Evolutionary conservation across 1,140 invertebrate species (phyloP).

Genomic region (Zaprionus kolodkinae): DNA sequence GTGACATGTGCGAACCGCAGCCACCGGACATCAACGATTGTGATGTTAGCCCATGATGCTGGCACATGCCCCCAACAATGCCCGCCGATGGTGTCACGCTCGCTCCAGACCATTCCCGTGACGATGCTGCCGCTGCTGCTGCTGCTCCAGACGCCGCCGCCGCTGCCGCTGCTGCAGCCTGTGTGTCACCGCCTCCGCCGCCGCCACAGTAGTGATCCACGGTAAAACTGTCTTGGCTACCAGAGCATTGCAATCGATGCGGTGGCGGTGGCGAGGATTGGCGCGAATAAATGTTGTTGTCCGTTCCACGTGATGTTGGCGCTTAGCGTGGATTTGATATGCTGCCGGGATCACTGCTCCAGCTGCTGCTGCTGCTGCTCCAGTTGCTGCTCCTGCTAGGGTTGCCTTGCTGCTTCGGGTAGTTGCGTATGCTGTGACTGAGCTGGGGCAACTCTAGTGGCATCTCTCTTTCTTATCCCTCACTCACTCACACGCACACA

Average conservation of each 20-base stretch:
- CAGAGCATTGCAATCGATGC: conserved; percentile 84
- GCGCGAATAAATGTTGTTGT: conserved; percentile 83
- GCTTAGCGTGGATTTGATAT: conserved; percentile 61
- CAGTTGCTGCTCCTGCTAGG: conserved; percentile 2
- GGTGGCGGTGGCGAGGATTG: conserved; percentile 84
- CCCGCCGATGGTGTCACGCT: conserved; percentile 63
- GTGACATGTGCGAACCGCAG: conserved; percentile 82
- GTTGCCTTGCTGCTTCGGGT: neutral
- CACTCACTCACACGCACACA: conserved; percentile 2
- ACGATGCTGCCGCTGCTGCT: conserved; percentile 24
- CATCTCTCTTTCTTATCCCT: neutral
- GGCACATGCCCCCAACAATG: conserved; percentile 62
- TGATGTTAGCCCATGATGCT: conserved; percentile 79
- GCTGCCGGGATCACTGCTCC: conserved; percentile 19
- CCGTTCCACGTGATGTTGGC: conserved; percentile 22
- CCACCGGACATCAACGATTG: conserved; percentile 84
- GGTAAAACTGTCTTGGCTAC: conserved; percentile 85
- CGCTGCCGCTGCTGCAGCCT: conserved; percentile 53
- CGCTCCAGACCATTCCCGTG: conserved; percentile 68
- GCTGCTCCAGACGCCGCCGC: conserved; percentile 39
- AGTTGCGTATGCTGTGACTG: neutral
- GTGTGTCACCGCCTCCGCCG: conserved; percentile 75
- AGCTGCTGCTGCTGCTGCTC: conserved; percentile 20
- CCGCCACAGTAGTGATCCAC: conserved; percentile 84
- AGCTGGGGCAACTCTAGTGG: neutral